These are phyloP conservation scores for Drosophila acutilabella DNA, from an alignment of 2,888 invertebrate species.

Conservation along the genomic window DNA sequence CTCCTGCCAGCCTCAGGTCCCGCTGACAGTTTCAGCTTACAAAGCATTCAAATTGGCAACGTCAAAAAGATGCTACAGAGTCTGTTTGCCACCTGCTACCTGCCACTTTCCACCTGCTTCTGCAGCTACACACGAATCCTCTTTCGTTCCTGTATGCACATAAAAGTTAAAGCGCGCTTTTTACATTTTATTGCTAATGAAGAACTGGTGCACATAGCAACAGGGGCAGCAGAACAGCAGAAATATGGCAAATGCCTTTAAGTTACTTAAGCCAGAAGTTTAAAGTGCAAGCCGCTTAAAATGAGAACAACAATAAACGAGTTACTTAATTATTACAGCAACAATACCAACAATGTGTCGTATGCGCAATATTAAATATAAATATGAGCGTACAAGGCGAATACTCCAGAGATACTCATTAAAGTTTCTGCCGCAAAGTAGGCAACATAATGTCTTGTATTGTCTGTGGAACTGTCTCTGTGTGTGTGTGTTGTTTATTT, in stretches of 20 bases:
- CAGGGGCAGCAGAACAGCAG: constrained; percentile 4
- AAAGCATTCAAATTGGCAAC: constrained; percentile 61
- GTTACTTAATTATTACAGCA: constrained; percentile 41
- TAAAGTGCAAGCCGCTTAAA: constrained; percentile 16
- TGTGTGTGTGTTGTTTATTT: constrained; percentile 1
- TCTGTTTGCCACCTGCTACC: background rate
- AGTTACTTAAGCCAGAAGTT: constrained; percentile 32
- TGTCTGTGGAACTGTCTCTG: background rate
- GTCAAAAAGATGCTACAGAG: constrained; percentile 13
- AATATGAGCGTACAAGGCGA: constrained; percentile 20
- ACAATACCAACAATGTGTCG: constrained; percentile 38
- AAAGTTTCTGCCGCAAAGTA: constrained; percentile 30
- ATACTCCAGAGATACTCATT: constrained; percentile 16
- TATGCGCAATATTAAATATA: constrained; percentile 40
- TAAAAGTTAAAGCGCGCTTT: constrained; percentile 24
- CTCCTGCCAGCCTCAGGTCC: constrained; percentile 12
- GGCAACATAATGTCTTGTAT: constrained; percentile 22
- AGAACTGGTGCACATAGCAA: constrained; percentile 30
- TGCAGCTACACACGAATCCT: background rate
- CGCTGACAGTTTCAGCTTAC: constrained; percentile 47
- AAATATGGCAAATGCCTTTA: constrained; percentile 21
- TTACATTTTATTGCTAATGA: constrained; percentile 66
- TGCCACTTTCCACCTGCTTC: background rate
- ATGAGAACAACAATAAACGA: constrained; percentile 12
- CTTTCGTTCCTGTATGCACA: background rate